Conservation (phyloP, 2,113 vertebrate genomes). For the Apodemus speciosus region DNA sequence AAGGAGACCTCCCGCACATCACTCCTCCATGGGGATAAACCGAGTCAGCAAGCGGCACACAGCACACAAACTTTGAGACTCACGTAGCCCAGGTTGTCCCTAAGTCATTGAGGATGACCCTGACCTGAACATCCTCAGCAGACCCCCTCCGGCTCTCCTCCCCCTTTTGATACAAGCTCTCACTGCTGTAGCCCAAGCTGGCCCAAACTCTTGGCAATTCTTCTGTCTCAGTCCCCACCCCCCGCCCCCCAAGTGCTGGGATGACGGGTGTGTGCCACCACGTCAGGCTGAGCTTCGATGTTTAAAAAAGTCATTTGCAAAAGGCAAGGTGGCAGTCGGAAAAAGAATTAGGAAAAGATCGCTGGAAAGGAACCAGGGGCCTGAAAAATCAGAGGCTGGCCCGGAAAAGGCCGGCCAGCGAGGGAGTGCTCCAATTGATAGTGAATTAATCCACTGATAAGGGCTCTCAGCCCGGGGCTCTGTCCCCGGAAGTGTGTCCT, state of each 20-base stretch:
- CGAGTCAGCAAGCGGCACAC: no score
- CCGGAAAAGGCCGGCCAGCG: neutral
- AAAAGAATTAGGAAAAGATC: constrained; percentile 62
- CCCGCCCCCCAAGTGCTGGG: neutral
- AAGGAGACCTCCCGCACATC: no score
- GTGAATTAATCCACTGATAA: neutral
- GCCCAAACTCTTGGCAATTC: neutral
- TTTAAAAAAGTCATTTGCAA: neutral
- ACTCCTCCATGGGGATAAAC: neutral
- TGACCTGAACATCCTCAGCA: neutral
- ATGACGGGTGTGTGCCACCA: no score
- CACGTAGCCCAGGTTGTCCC: neutral
- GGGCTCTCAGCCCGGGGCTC: neutral
- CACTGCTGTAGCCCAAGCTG: neutral
- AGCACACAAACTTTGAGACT: neutral
- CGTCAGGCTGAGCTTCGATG: neutral
- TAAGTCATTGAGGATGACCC: neutral
- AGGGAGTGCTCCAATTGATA: no score
- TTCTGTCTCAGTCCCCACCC: no score
- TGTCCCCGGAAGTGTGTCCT: neutral
- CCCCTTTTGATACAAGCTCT: neutral
- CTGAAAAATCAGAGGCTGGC: neutral
- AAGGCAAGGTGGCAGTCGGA: neutral
- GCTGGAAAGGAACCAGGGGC: neutral
- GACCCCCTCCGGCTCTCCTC: neutral